Base-by-base conservation (phyloP, 2,888 invertebrate genomes). In the Hesperia comma region DNA sequence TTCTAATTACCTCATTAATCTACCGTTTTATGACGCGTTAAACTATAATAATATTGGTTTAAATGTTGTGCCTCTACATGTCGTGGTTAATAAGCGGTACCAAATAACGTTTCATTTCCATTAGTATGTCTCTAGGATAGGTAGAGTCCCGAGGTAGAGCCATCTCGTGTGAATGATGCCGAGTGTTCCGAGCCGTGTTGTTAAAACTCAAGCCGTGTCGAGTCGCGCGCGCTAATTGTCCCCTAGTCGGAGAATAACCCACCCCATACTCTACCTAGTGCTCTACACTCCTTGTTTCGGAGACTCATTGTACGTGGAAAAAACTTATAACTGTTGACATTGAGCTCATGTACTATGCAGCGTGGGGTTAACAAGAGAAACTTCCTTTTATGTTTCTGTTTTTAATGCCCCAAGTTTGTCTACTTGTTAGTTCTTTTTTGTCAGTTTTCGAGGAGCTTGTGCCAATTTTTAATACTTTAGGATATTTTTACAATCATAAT, bases 181-280 rank as follows among this genome's bases (percentile, higher is more conserved):
- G 86, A 90, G 89, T 85, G 86, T 82, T 84, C 80, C 76, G 77
- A 77, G 81, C 79, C 79, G 85, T 86, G 90, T 92, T 92, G 90
- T 92, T 92, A 91, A 90, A 90, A 88, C 90, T 92, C 85, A 88
- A 92, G 91, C 82, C 86, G 90, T 83, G 90, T 91, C 81, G 90
- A 91, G 90, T 80, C 86, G 82, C 88, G 86, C 88, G 82, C 90
- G 89, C 91, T 92, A 92, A 92, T 92, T 92, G 92, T 91, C 85
- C 90, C 83, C 87, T 81, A 83, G 80, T 81, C 82, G 80, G 83
- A 79, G 74, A 71, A 72, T 72, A 71, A 69, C 69, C 64, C 69
- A 17, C 66, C 74, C 71, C 73, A 73, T 64, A 70, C 73, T 72
- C 76, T 71, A 77, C 83, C 81, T 81, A 83, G 83, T 84, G 81